Conservation (phyloP, 2,888 invertebrate species). For the Acanthoscelides obtectus region DNA sequence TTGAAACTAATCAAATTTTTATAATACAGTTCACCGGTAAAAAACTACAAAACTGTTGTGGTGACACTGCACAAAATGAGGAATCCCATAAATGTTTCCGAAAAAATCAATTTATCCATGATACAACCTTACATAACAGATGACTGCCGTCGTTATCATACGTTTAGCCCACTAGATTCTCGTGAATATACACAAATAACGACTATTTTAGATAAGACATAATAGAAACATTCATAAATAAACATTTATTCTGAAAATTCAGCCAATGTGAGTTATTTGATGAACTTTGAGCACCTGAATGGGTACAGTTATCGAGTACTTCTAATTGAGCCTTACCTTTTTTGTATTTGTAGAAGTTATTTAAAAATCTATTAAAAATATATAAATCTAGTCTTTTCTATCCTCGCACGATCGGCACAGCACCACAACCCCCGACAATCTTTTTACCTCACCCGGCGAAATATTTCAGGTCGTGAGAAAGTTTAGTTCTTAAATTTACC, state of each 20-base stretch:
- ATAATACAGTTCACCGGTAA: no score
- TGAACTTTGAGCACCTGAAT: neutral
- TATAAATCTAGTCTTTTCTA: conserved; percentile 3
- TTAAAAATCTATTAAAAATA: conserved; percentile 2
- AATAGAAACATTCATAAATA: neutral
- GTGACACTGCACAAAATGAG: neutral
- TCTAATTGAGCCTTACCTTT: conserved; percentile 3
- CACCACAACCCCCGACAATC: conserved; percentile 12
- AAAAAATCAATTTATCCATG: conserved; percentile 15
- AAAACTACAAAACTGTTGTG: neutral
- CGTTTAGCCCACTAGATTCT: neutral
- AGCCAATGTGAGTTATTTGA: neutral
- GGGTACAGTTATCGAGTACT: neutral
- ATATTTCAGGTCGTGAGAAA: conserved; percentile 9
- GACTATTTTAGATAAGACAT: neutral
- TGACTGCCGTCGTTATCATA: neutral
- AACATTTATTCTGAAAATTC: neutral
- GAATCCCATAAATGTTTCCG: neutral
- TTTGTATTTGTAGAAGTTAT: conserved; percentile 3
- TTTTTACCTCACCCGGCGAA: conserved; percentile 13
- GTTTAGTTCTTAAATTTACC: neutral
- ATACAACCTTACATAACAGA: conserved; percentile 18
- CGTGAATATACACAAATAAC: neutral
- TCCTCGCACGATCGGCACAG: conserved; percentile 8
- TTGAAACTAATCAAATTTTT: no score